Evolutionary conservation across 1,140 invertebrate genomes (phyloP).

Genomic region (Chelonus insularis): DNA sequence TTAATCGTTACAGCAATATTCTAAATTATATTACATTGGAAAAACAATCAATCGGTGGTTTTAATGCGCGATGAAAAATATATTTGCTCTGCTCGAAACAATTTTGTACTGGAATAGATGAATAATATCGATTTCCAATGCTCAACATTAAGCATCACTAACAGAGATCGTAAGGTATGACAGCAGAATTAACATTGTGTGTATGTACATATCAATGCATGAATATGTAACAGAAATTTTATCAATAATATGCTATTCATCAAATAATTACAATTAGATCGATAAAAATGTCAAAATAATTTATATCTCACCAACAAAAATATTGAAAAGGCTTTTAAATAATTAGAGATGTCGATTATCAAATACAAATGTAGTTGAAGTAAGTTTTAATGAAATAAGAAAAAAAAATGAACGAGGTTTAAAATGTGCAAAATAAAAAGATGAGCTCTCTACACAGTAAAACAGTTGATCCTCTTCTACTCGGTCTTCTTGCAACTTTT

Average conservation of each 20-base stretch:
- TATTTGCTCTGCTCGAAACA: constrained; percentile 15
- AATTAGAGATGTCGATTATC: too few species aligned
- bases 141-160: neutral
- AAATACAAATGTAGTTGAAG: too few species aligned
- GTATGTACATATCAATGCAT: constrained; percentile 12
- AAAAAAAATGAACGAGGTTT: too few species aligned
- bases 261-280: neutral
- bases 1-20: too few species aligned
- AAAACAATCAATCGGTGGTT: constrained; percentile 18
- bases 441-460: too few species aligned
- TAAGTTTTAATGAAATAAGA: too few species aligned
- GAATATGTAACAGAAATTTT: constrained; percentile 17
- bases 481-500: too few species aligned
- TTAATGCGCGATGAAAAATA: constrained; percentile 14
- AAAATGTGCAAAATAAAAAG: too few species aligned
- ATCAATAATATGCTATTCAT: constrained; percentile 8
- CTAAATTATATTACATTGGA: neutral
- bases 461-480: too few species aligned
- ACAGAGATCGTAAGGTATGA: neutral
- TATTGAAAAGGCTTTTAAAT: too few species aligned
- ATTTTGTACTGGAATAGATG: constrained; percentile 17
- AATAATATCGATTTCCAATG: constrained; percentile 25
- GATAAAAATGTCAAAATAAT: too few species aligned
- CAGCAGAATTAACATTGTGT: constrained; percentile 1
- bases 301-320: too few species aligned